Base-by-base conservation (phyloP, 2,113 vertebrate genomes). In the Atherinomorus stipes region DNA sequence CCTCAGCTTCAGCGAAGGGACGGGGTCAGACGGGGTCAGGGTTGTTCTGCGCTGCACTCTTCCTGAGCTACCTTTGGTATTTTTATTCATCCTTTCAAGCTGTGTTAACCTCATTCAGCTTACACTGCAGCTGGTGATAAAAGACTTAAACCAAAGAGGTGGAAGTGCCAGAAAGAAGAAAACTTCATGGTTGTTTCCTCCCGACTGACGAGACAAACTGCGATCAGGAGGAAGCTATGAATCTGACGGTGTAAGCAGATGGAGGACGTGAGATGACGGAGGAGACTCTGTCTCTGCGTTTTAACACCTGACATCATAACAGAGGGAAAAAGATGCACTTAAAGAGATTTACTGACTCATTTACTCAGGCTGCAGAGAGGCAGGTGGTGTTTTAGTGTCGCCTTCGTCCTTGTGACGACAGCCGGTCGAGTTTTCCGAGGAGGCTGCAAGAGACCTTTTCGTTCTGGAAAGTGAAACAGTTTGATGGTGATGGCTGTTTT, bases 281-380 rank as follows among this genome's bases (percentile, higher is more conserved):
- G 53, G 26, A 42, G 37, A 7, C 11, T 23, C 22, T 25, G 13
- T 19, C 26, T 8, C 37, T 11, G 37, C 9, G 37, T 38, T 38
- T 38, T 10, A 38, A 38, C 18, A 16, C 28, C 28, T 28, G 28
- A 34, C 31, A 34, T 9, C 31, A 7, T 6, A 34, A 34, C 5
- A 34, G 7, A 1, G 18, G 54, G 28, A 37, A n/a, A 57, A 57
- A 28, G 53, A 56, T 5, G 38, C 37, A 3, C 38, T 61, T 44
- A 44, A 61, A 26, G 38, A 61, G 59, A 62, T 62, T 45, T 62
- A 45, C n/a, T 18, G 40, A 44, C 38, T 61, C 37, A 25, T 16
- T 44, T 8, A 1, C 13, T 19, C 1, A 44, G 22, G 22, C 38
- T 42, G 38, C 59, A 26, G 40, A 1, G 58, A 45, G 40, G 40